A percentile compares a stretch with the other conserved stretches of the same genome.
These are phyloP conservation scores for Macrobrachium rosenbergii DNA, from an alignment of 1,140 invertebrate genomes.

Conservation along the genomic window DNA sequence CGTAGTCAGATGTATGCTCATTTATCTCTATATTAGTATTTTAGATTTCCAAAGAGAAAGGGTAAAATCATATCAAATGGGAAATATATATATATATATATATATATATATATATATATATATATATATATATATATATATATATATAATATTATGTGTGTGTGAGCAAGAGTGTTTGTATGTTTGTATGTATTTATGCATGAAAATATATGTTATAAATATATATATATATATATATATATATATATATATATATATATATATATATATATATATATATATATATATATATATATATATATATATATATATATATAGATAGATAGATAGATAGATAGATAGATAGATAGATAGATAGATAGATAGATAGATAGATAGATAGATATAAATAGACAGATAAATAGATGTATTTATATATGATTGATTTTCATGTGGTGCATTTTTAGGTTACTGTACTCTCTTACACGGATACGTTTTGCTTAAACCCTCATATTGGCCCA, in stretches of 20 bases:
- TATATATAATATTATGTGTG: no score
- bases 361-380: slow-evolving; percentile 1
- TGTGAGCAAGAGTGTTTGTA: neutral
- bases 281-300: slow-evolving; percentile 24
- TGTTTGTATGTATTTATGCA: slow-evolving; percentile 1
- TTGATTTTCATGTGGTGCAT: no score
- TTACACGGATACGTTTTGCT: no score
- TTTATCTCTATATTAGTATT: no score
- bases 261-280: slow-evolving; percentile 10
- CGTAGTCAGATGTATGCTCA: no score
- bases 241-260: slow-evolving; percentile 15
- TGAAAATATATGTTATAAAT: slow-evolving; percentile 12
- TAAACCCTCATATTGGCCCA: no score
- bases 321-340: neutral
- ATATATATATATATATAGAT: slow-evolving; percentile 5
- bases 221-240: slow-evolving; percentile 24
- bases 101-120: slow-evolving; percentile 32
- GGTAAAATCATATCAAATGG: neutral
- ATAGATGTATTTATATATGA: neutral
- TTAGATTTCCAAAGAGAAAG: no score
- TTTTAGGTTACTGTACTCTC: no score
- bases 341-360: neutral
- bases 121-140: slow-evolving; percentile 28
- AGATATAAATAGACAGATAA: neutral
- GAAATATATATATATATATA: slow-evolving; percentile 1